Evolutionary conservation across 2,797 vertebrate genomes (phyloP), one percentile per base, ranked within the genome.

Genomic region (Mus minutoides): DNA sequence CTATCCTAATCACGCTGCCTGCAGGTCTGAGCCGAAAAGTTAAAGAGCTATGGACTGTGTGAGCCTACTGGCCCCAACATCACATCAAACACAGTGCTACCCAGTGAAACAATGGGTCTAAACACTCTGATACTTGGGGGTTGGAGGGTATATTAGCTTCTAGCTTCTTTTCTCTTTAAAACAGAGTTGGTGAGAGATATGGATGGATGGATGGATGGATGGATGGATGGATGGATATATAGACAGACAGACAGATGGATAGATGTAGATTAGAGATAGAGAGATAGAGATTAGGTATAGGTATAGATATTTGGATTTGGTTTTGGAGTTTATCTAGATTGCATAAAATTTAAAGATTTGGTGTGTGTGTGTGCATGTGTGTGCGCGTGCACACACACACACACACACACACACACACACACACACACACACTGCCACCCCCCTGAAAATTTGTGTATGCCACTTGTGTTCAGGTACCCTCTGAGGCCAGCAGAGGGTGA

Each of bases 11-110:
- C 2, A 80, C 12, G 9, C 34, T 1, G 0, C 49, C 58, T 87
- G 43, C 54, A 11, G 58, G 0, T 73, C 4, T n/a, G 64, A 93
- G 31, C 75, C 54, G 0, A 22, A 0, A 0, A 0, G 0, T 2
- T 5, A 13, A 94, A 89, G 46, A 43, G 1, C 0, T 24, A 0
- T 0, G 12, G 31, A 7, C 1, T 7, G 13, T 1, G 0, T 6
- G 37, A 0, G 64, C 34, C 94, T 6, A 2, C 56, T 58, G n/a
- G 14, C 79, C 2, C 0, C 0, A 0, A 0, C 0, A 94, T 34
- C 34, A 31, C 16, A 40, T 62, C 26, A 52, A 92, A 85, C 17
- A 31, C 6, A 24, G 34, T 49, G 92, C 91, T 88, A 34, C 76
- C 56, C n/a, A 58, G 7, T 31, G 64, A 92, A 67, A 88, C 31